Evolutionary conservation across 37 sponge, comb jelly and placozoan genomes (phyloP).

Genomic region (Bolinopsis microptera): DNA sequence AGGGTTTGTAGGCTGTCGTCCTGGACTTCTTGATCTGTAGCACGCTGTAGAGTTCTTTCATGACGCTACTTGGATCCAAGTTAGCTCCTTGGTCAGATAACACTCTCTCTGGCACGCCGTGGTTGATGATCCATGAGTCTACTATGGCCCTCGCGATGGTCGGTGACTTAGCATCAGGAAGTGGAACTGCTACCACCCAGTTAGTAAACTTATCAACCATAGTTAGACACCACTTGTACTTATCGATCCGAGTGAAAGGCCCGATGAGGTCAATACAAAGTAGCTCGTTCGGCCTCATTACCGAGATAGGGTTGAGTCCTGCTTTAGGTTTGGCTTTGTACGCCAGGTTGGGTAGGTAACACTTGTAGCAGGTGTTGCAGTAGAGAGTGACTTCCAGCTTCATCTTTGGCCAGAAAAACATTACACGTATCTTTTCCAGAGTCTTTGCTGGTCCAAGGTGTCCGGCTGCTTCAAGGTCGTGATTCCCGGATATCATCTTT

Average conservation of each 20-base stretch:
- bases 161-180: neutral
- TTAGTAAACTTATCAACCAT: neutral
- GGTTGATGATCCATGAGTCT: neutral
- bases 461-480: neutral
- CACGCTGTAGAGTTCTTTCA: neutral
- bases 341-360: neutral
- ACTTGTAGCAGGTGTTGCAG: neutral
- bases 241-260: neutral
- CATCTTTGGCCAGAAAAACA: neutral
- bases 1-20: neutral
- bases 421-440: neutral
- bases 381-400: neutral
- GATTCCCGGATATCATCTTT: neutral
- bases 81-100: neutral
- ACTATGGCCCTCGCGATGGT: neutral
- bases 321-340: neutral
- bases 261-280: neutral
- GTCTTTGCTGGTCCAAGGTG: neutral
- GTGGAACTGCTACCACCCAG: neutral
- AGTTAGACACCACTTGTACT: neutral
- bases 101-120: neutral
- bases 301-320: neutral
- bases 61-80: neutral
- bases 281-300: neutral
- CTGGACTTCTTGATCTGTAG: neutral